A percentile compares a stretch with the other conserved stretches of the same genome.
These are phyloP conservation scores for Eristalinus sepulchralis DNA, from an alignment of 2,888 invertebrate genomes.

Conservation along the genomic window DNA sequence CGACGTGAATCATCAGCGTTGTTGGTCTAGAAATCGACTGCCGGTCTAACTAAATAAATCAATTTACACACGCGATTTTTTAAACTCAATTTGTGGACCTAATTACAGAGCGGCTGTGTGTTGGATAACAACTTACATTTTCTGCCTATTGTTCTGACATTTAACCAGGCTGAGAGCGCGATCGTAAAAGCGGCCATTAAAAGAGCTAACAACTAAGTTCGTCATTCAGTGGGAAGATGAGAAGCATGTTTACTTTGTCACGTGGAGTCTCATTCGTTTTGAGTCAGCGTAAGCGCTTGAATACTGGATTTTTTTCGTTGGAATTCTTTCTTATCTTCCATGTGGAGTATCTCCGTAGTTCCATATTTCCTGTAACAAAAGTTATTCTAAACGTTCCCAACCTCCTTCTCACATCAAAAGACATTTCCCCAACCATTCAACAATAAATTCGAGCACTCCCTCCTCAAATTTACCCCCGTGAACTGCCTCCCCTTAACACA, in stretches of 20 bases:
- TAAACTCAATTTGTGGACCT: neutral
- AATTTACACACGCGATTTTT: neutral
- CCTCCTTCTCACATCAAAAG: neutral
- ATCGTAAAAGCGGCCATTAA: no score
- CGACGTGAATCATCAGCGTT: neutral
- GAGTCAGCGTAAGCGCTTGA: no score
- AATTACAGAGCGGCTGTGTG: neutral
- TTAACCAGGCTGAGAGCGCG: no score
- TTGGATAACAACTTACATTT: neutral
- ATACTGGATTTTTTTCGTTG: no score
- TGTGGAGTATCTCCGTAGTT: no score
- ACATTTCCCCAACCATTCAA: neutral
- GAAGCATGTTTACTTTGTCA: no score
- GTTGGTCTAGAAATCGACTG: neutral
- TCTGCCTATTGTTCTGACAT: no score
- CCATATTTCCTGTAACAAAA: no score
- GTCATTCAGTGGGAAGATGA: no score
- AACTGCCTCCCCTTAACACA: slow-evolving; percentile 1
- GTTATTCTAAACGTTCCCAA: neutral
- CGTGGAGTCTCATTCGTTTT: no score
- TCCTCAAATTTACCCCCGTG: neutral
- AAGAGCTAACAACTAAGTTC: no score
- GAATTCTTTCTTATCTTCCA: no score
- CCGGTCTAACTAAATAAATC: neutral
- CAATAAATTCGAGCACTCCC: neutral